Base-by-base conservation (phyloP, 2,797 vertebrate genomes). In the Typhlichthys subterraneus region DNA sequence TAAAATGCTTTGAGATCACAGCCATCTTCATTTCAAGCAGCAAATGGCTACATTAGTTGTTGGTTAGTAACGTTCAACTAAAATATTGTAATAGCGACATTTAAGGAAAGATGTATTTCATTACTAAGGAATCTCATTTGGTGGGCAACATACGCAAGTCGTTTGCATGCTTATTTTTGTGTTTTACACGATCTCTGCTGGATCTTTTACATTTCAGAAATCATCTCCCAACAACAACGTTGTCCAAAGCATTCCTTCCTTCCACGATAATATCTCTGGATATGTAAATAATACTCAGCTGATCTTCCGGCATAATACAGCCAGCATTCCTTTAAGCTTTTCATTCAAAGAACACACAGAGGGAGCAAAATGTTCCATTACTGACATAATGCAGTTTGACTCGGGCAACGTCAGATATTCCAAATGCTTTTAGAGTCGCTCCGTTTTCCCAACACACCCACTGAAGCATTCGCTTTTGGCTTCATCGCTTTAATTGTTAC, bases 321-420 rank as follows among this genome's bases (percentile, higher is more conserved):
- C 23, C 29, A 14, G 14, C 48, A 63, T 70, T 52, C 51, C 46
- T 9, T 50, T 49, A 42, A 56, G 45, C 46, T 65, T 73, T 59
- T 56, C 12, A 53, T 63, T 70, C 45, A 3, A 67, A 61, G 70
- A 67, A 66, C 42, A 50, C 49, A 53, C 5, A 14, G 51, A 29
- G 10, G 10, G 65, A 63, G 88, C 84, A 87, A 81, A 87, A 86
- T 88, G 85, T 91, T 85, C 87, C 38, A 12, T 52, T 51, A 15
- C 53, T 67, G 63, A 73, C 69, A 63, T 62, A 66, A 73, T n/a
- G 19, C 67, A 65, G 72, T 80, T 67, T 65, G 49, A 81, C 65
- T 79, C 48, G 38, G 67, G 73, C 77, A 59, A 47, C 70, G 64
- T 73, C 77, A 67, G 57, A 59, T 83, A 76, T 73, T 79, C 75